Conservation (phyloP, 2,888 invertebrate genomes). For the Rotaria sp. region DNA sequence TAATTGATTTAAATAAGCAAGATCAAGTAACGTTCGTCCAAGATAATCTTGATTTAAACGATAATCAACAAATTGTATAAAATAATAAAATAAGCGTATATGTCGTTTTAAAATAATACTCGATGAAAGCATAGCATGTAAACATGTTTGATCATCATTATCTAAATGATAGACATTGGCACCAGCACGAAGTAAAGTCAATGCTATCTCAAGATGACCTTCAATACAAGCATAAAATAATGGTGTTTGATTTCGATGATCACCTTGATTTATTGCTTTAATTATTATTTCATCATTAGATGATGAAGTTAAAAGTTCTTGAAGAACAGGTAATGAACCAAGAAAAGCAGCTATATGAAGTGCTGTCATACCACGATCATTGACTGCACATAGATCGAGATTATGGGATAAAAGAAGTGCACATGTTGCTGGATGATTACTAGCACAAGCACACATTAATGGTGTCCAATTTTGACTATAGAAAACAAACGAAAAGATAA, state of each 20-base stretch:
- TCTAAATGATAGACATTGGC: constrained; percentile 21
- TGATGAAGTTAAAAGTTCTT: neutral
- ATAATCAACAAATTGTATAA: constrained; percentile 23
- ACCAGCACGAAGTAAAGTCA: neutral
- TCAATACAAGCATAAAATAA: neutral
- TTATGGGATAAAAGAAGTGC: neutral
- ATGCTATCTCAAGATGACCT: neutral
- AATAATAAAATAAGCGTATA: neutral
- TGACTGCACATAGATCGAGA: neutral
- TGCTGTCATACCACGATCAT: neutral
- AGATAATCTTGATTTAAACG: neutral
- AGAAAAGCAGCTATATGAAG: constrained; percentile 14
- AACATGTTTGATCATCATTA: constrained; percentile 20
- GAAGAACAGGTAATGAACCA: neutral
- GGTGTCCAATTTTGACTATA: constrained; percentile 21
- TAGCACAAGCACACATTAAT: neutral
- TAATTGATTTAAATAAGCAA: neutral
- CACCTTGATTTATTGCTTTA: neutral
- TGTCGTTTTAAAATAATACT: constrained; percentile 8
- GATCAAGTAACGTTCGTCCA: constrained; percentile 13
- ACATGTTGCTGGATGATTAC: neutral
- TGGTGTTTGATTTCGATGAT: constrained; percentile 8
- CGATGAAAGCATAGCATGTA: constrained; percentile 15
- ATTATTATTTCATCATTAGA: neutral
- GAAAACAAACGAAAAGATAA: neutral